phyloP scores from a whole-genome alignment of 37 sponge, comb jelly and placozoan genomes.

The Oscarella lobularis region DNA sequence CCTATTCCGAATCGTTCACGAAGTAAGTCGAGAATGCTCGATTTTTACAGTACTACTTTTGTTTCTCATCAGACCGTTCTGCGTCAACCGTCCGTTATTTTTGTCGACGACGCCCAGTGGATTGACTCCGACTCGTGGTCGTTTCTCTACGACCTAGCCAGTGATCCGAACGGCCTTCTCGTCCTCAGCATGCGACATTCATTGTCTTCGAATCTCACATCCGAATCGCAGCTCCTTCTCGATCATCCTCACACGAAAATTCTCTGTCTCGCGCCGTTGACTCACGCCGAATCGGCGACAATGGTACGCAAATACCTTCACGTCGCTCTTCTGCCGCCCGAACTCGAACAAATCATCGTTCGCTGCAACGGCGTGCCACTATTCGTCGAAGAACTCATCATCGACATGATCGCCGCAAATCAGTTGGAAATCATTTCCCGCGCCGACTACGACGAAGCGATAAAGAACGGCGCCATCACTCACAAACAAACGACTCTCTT shows the following conservation, averaged over 20 bases:
- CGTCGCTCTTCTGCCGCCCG: constrained; percentile 39
- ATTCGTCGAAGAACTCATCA: constrained; percentile 73
- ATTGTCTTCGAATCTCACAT: too few relatives aligned
- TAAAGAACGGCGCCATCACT: neutral
- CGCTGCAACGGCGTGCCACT: constrained; percentile 72
- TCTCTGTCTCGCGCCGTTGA: too few relatives aligned
- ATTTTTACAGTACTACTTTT: too few relatives aligned
- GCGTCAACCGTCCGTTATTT: constrained; percentile 50
- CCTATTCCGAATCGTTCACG: constrained; percentile 50
- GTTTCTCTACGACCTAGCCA: constrained; percentile 64
- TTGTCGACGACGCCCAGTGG: constrained; percentile 84
- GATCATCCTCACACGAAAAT: too few relatives aligned
- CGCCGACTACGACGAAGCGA: neutral
- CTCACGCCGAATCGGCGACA: constrained; percentile 34
- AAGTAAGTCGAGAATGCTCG: constrained; percentile 33
- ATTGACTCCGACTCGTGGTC: constrained; percentile 83
- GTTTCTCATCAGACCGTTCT: constrained; percentile 22
- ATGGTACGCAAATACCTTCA: constrained; percentile 53
- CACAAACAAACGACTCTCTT: neutral
- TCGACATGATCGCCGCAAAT: constrained; percentile 55
- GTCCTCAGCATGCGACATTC: constrained; percentile 29
- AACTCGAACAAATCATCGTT: constrained; percentile 36
- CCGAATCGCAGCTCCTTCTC: too few relatives aligned
- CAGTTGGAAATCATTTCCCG: constrained; percentile 34
- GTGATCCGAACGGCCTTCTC: constrained; percentile 48